Percentiles rank a stretch among this genome's conserved stretches.
Conservation (phyloP, 2,888 invertebrate species). For the Polydrusus tereticollis region DNA sequence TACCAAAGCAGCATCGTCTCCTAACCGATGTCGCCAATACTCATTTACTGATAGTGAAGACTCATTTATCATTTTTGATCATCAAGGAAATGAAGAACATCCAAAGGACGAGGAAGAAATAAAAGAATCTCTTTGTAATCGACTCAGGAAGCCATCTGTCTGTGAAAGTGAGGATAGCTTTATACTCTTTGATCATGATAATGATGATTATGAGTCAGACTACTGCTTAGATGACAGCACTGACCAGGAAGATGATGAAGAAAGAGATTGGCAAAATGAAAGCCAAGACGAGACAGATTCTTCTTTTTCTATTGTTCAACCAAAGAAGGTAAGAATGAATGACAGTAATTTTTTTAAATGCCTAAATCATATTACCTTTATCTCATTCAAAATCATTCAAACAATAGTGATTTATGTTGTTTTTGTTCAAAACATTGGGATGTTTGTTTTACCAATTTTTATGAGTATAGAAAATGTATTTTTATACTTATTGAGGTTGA, state of each 20-base stretch:
- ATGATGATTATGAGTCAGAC: conserved; percentile 31
- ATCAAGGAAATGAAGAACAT: conserved; percentile 10
- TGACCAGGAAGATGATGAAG: conserved; percentile 19
- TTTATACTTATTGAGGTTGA: too few relatives aligned
- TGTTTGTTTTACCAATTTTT: too few relatives aligned
- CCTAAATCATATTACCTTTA: too few relatives aligned
- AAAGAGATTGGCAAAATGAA: conserved; percentile 8
- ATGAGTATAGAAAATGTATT: too few relatives aligned
- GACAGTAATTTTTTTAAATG: too few relatives aligned
- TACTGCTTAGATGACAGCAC: conserved; percentile 37
- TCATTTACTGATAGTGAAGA: conserved; percentile 37
- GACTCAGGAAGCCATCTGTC: conserved; percentile 33
- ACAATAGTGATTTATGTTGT: too few relatives aligned
- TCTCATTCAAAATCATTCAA: too few relatives aligned
- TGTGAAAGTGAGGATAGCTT: conserved; percentile 73
- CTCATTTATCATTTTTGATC: conserved; percentile 31
- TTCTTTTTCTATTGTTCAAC: conserved; percentile 3
- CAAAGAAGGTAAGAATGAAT: conserved; percentile 32
- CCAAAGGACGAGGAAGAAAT: conserved; percentile 9
- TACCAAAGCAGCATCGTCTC: conserved; percentile 1
- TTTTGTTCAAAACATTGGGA: too few relatives aligned
- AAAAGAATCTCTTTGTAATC: conserved; percentile 1
- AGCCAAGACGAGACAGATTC: conserved; percentile 44
- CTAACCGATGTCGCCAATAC: background rate
- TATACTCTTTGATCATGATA: conserved; percentile 69